Conservation (phyloP, 2,888 invertebrate species). For the Andrena flavipes region DNA sequence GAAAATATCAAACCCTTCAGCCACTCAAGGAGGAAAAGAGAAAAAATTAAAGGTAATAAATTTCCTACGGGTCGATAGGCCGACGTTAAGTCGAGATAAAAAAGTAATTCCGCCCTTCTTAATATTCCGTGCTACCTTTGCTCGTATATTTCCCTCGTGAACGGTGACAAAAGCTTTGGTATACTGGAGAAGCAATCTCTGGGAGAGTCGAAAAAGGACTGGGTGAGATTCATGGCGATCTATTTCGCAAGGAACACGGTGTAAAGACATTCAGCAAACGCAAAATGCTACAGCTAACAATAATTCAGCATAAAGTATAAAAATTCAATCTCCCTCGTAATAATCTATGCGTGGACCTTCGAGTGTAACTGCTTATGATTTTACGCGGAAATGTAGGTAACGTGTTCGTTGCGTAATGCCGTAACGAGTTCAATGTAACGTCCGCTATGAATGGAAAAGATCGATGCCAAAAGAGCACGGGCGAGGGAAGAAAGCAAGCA, state of each 20-base stretch:
- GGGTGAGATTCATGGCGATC: not conserved
- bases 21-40: conserved; percentile 4
- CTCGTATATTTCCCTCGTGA: conserved; percentile 31
- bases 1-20: conserved; percentile 37
- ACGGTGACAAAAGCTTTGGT: conserved; percentile 32
- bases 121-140: conserved; percentile 38
- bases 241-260: not conserved
- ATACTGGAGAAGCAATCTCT: conserved; percentile 33
- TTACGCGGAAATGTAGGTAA: not conserved
- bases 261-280: not conserved
- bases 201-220: not conserved
- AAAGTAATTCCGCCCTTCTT: conserved; percentile 53
- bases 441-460: conserved; percentile 22
- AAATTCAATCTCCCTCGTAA: not conserved
- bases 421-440: conserved; percentile 28
- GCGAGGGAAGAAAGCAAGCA: not conserved
- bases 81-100: conserved; percentile 49
- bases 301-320: not conserved
- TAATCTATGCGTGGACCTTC: not conserved
- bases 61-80: conserved; percentile 44
- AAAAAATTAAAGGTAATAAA: conserved; percentile 46
- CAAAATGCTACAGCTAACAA: too few species aligned
- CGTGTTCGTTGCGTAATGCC: conserved; percentile 4
- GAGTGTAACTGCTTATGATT: conserved; percentile 1
- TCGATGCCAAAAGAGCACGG: not conserved